Percentiles rank a stretch among this genome's conserved stretches.
Evolutionary conservation across 2,888 invertebrate genomes (phyloP).

Genomic region (Cremastinae sp.): DNA sequence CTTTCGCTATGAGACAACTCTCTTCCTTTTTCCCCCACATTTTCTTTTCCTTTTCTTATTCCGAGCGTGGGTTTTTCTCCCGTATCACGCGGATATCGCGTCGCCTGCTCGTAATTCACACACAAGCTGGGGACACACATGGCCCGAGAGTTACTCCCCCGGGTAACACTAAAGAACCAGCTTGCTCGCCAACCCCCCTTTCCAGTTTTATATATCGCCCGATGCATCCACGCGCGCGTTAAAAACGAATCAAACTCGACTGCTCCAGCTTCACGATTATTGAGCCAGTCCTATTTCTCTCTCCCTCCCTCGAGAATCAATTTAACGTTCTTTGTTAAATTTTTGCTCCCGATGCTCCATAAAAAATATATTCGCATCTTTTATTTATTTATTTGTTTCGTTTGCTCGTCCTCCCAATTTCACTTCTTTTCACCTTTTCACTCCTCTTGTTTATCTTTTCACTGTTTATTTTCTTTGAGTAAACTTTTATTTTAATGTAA

Average conservation of each 20-base stretch:
- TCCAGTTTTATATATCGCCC: constrained; percentile 24
- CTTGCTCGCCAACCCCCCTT: constrained; percentile 34
- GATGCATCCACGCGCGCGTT: constrained; percentile 35
- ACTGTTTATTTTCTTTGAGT: too few species aligned
- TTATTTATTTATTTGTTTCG: too few species aligned
- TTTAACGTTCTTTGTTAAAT: constrained; percentile 22
- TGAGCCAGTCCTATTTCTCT: constrained; percentile 35
- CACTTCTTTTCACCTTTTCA: too few species aligned
- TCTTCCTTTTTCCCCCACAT: neutral
- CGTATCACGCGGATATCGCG: constrained; percentile 58
- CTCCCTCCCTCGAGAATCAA: constrained; percentile 20
- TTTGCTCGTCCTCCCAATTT: too few species aligned
- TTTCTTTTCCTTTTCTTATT: constrained; percentile 1
- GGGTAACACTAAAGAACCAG: constrained; percentile 61
- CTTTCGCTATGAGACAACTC: too few species aligned
- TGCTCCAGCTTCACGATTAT: constrained; percentile 60
- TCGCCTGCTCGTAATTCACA: constrained; percentile 65
- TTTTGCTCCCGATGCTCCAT: constrained; percentile 29
- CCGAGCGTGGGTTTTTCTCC: constrained; percentile 25
- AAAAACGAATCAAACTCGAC: constrained; percentile 45
- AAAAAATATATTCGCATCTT: neutral
- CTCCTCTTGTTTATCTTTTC: too few species aligned
- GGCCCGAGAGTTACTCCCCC: constrained; percentile 60
- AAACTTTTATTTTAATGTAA: too few species aligned
- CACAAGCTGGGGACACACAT: constrained; percentile 57